Evolutionary conservation across 92 coral and sea anemone species (phyloP).

Genomic region (Phenganax marumi): DNA sequence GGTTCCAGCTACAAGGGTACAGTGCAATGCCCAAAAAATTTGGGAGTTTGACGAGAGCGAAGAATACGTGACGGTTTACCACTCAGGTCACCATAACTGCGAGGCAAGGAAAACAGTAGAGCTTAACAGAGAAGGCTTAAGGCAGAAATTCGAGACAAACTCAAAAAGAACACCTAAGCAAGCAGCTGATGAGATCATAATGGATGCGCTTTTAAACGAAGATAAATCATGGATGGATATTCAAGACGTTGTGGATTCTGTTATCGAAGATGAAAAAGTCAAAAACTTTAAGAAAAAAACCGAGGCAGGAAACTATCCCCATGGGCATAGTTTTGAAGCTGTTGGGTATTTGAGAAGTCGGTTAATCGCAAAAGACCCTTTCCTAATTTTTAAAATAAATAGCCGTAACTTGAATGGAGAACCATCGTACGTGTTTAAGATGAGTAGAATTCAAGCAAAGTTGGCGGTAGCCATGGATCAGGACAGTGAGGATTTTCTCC

Average conservation of each 20-base stretch:
- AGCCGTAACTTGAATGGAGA: constrained; percentile 25
- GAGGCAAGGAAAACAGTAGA: background rate
- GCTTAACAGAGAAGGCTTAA: constrained; percentile 10
- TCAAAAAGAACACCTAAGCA: constrained; percentile 30
- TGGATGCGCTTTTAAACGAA: constrained; percentile 27
- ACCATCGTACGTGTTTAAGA: constrained; percentile 38
- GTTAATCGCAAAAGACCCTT: constrained; percentile 13
- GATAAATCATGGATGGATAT: constrained; percentile 23
- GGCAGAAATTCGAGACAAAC: background rate
- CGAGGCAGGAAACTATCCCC: background rate
- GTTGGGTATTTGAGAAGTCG: constrained; percentile 12
- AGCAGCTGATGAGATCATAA: constrained; percentile 35
- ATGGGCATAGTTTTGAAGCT: constrained; percentile 43
- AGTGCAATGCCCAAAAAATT: constrained; percentile 38
- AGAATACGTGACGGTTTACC: constrained; percentile 32
- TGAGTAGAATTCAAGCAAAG: constrained; percentile 48
- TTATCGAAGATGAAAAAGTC: constrained; percentile 26
- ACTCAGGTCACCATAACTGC: constrained; percentile 37
- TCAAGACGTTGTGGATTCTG: constrained; percentile 24
- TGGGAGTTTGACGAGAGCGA: constrained; percentile 34
- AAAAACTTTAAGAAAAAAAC: constrained; percentile 17
- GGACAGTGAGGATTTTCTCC: constrained; percentile 16
- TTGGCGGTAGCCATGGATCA: constrained; percentile 51
- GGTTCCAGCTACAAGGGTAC: background rate
- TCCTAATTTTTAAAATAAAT: constrained; percentile 27